Evolutionary conservation across 1,140 invertebrate species (phyloP), one percentile per base, ranked within the genome.

Genomic region (Heterodera schachtii): DNA sequence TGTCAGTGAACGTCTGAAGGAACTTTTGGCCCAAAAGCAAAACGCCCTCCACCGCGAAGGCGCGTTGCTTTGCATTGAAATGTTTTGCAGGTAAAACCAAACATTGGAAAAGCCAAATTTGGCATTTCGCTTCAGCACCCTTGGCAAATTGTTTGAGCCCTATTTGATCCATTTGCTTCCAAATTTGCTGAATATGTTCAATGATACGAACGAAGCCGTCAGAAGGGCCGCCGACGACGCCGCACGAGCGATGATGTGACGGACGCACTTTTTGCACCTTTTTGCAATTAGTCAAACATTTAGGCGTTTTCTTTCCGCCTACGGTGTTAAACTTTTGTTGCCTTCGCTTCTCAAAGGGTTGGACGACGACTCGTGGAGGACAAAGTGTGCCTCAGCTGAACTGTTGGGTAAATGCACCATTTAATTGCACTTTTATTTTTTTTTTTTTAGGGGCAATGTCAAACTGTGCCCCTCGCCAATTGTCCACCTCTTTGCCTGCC

Each of bases 361-460:
- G 64, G 95, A 98, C 90, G 95, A 98, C 90, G 97, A 99, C 91
- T 96, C 96, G 1, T 99, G 98, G 98, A 92, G 98, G 89, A 99
- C 97, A 2, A 99, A 99, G 92, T 95, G 95, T 66, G 95, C 95
- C 43, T 97, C 96, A 0, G 95, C 98, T 60, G 96, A 99, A 90
- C 91, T 99, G 73, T 92, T 99, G 0, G 97, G 97, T 64, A 95
- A 95, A 64, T 19, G 5, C 16, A 19, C 19, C 57, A 64, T 52
- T 52, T 8, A 6, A 19, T 19, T 64, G 13, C 57, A 1, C 80
- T 21, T 82, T 76, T 41, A 91, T 19, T n/a, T 49, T 49, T 31
- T 44, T n/a, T 44, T 7, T 44, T 52, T 41, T 6, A 78, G 71
- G 71, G 13, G 49, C 67, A 73, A 80, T 80, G 71, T 41, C 96